Conservation (phyloP, 2,888 invertebrate genomes). For the Dryocosmus kuriphilus region DNA sequence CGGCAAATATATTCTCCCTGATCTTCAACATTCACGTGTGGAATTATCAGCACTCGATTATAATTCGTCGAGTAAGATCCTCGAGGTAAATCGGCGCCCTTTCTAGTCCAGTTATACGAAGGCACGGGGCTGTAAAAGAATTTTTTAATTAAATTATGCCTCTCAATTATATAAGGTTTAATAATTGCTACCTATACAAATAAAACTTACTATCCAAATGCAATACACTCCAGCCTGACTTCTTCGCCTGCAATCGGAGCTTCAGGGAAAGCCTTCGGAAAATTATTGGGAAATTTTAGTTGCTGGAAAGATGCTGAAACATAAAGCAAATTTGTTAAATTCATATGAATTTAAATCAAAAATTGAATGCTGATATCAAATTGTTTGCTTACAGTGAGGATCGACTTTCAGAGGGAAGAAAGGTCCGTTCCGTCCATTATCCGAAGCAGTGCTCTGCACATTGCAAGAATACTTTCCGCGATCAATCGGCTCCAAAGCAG, state of each 20-base stretch:
- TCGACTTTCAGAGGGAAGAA: slow-evolving; percentile 90
- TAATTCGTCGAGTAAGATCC: slow-evolving; percentile 86
- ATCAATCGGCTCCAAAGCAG: slow-evolving; percentile 94
- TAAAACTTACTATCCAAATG: slow-evolving; percentile 91
- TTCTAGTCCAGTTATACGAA: slow-evolving; percentile 94
- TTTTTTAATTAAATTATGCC: slow-evolving; percentile 25
- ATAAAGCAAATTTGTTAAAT: neutral
- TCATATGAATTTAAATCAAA: neutral
- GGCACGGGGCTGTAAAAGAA: slow-evolving; percentile 85
- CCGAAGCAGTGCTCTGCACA: slow-evolving; percentile 92
- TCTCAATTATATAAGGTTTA: slow-evolving; percentile 17
- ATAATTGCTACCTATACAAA: neutral
- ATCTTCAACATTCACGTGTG: slow-evolving; percentile 93
- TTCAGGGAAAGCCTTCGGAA: slow-evolving; percentile 97
- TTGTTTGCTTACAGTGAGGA: slow-evolving; percentile 84
- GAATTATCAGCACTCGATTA: slow-evolving; percentile 92
- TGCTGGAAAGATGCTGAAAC: slow-evolving; percentile 89
- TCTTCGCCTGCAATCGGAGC: slow-evolving; percentile 94
- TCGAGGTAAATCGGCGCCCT: slow-evolving; percentile 85
- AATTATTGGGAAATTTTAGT: slow-evolving; percentile 94
- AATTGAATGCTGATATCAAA: neutral
- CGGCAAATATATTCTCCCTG: slow-evolving; percentile 95
- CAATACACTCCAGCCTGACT: slow-evolving; percentile 95
- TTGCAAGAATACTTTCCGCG: slow-evolving; percentile 94
- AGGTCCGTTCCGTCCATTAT: slow-evolving; percentile 93